Base-by-base conservation (phyloP, 2,113 vertebrate species). In the Ascaphus truei region DNA sequence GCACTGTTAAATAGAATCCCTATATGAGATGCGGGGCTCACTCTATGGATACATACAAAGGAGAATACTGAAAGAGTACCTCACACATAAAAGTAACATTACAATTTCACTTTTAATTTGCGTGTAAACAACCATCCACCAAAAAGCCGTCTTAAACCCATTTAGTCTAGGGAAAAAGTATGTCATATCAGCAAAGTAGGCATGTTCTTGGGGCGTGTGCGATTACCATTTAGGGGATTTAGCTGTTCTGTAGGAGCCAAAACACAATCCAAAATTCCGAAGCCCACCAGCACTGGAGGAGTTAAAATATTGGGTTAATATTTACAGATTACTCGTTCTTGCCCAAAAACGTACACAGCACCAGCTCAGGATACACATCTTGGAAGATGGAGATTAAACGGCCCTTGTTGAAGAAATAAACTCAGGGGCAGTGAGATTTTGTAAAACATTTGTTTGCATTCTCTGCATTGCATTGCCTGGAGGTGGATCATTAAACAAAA, bases 21-120 rank as follows among this genome's bases (percentile, higher is more conserved):
- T 91, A 92, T 90, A 93, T 89, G 89, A 91, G 90, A 93, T 88
- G 89, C 88, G 86, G 89, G 84, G 89, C 91, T 93, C 89, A 90
- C 86, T 87, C 88, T 83, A 81, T 87, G 86, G 85, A 86, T 87
- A 88, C 87, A 92, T 89, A 92, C 88, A 90, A 92, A 90, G 87
- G 88, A 84, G 84, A 86, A 88, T 85, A 87, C 85, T 91, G 88
- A 91, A 92, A 91, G 88, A 92, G 88, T 90, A 85, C 87, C 86
- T 88, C 84, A 74, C 78, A 88, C 85, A 89, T 84, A 91, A 88
- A 91, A 90, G 87, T 88, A 88, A 91, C 88, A 90, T 84, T 90
- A 92, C 90, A 91, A 91, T 92, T 91, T 92, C 87, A 89, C 86
- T 91, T 90, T 78, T 87, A 88, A 91, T 91, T 89, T 86, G 81